Percentiles rank a stretch among this genome's conserved stretches.
phyloP scores from a whole-genome alignment of 2,797 vertebrate genomes.

The Alexandromys oeconomus region DNA sequence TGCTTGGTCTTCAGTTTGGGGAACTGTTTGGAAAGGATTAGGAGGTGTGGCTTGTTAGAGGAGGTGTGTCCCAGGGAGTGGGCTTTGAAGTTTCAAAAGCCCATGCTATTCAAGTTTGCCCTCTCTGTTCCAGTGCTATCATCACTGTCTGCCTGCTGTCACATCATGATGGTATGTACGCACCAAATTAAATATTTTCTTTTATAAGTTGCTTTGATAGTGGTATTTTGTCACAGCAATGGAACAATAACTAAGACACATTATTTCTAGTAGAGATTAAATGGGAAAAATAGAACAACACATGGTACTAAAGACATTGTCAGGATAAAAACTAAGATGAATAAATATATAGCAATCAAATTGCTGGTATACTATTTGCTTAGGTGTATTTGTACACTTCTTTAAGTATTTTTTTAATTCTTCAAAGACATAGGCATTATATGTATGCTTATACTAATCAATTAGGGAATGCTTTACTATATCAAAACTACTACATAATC shows the following conservation, averaged over 20 bases:
- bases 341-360: neutral
- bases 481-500: neutral
- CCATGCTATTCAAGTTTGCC: neutral
- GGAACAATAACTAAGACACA: neutral
- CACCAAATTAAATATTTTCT: neutral
- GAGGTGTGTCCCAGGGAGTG: neutral
- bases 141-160: neutral
- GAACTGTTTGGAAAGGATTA: neutral
- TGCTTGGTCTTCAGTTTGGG: no score
- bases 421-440: neutral
- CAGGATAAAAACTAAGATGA: neutral
- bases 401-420: neutral
- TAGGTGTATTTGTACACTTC: neutral
- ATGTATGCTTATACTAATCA: neutral
- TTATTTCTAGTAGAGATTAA: neutral
- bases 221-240: neutral
- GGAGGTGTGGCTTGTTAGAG: neutral
- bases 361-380: neutral
- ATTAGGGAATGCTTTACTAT: neutral
- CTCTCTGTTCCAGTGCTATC: neutral
- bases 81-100: neutral
- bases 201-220: neutral
- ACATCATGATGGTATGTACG: neutral
- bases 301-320: slow-evolving; percentile 32
- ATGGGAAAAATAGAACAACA: neutral